Evolutionary conservation across 2,888 invertebrate genomes (phyloP).

Genomic region (Chrysomela aeneicollis): DNA sequence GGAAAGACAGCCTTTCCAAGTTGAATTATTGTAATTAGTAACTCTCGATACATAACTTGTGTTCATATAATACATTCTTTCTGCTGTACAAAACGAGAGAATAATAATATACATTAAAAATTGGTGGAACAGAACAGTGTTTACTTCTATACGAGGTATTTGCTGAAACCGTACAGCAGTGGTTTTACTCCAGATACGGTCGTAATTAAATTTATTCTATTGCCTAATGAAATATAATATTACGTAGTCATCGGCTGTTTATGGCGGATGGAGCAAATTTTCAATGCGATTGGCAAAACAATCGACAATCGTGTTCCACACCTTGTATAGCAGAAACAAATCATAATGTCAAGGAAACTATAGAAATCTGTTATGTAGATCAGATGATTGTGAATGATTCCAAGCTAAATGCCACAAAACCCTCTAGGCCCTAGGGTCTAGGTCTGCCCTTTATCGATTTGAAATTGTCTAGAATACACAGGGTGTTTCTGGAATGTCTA

Average conservation of each 20-base stretch:
- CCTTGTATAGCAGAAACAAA: not conserved
- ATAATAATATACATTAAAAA: not conserved
- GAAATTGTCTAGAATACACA: no score
- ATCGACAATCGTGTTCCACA: not conserved
- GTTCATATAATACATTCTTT: no score
- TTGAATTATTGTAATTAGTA: not conserved
- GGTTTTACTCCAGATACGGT: not conserved
- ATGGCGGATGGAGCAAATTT: not conserved
- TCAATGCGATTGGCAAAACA: not conserved
- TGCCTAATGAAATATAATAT: not conserved
- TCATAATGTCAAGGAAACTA: slow-evolving; percentile 4
- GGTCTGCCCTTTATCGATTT: no score
- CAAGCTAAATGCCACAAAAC: no score
- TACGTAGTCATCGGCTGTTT: not conserved
- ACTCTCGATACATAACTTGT: not conserved
- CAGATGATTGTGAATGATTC: not conserved
- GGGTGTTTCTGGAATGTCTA: no score
- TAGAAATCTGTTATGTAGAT: not conserved
- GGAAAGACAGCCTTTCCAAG: not conserved
- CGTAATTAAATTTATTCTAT: not conserved
- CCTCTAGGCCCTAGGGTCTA: no score
- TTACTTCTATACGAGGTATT: not conserved
- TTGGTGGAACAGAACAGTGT: not conserved
- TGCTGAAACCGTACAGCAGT: not conserved
- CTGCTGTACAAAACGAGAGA: not conserved